Conservation (phyloP, 2,113 vertebrate species). For the Brachyhypopomus occidentalis region DNA sequence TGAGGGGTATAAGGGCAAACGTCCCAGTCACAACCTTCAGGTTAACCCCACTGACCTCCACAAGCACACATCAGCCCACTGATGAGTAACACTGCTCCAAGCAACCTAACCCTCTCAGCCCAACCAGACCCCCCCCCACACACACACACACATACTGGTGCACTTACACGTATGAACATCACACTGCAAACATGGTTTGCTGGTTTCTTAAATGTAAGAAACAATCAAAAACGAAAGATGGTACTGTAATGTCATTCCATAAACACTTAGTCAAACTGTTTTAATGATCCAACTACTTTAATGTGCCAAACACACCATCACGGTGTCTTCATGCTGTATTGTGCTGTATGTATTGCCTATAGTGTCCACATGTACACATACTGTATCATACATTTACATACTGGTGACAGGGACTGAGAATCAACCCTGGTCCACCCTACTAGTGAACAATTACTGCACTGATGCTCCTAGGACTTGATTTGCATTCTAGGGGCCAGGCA, state of each 20-base stretch:
- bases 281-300: slow-evolving; percentile 2
- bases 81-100: slow-evolving; percentile 35
- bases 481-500: slow-evolving; percentile 72
- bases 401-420: slow-evolving; percentile 74
- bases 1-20: slow-evolving; percentile 41
- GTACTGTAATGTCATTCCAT: not conserved
- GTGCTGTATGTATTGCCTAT: slow-evolving; percentile 30
- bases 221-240: not conserved
- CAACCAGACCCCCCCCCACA: not conserved
- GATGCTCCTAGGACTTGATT: slow-evolving; percentile 72
- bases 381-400: slow-evolving; percentile 54
- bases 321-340: slow-evolving; percentile 22
- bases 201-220: not conserved
- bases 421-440: slow-evolving; percentile 75
- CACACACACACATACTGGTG: not conserved
- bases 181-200: not conserved
- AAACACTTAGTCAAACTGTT: not conserved
- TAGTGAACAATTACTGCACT: slow-evolving; percentile 77
- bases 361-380: slow-evolving; percentile 33
- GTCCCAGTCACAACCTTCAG: slow-evolving; percentile 54
- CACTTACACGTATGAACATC: not conserved
- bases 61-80: not conserved
- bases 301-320: slow-evolving; percentile 27
- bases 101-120: slow-evolving; percentile 2
- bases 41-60: slow-evolving; percentile 50